phyloP scores from a whole-genome alignment of 1,140 invertebrate genomes.

The Panagrolaimus sp. region DNA sequence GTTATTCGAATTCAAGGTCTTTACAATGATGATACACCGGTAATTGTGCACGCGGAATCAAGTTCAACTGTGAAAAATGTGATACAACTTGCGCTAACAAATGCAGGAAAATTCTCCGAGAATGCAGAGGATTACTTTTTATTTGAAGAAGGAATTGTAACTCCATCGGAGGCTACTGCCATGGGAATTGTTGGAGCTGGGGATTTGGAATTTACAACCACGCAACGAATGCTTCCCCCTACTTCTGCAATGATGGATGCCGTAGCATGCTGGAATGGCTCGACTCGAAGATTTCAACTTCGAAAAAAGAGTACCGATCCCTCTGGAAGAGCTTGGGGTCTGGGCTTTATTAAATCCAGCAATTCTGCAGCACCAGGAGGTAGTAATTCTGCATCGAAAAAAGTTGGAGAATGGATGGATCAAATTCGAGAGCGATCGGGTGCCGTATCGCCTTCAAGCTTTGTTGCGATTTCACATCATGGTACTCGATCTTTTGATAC shows the following conservation, averaged over 20 bases:
- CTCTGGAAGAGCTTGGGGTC: constrained; percentile 80
- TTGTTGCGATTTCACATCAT: constrained; percentile 5
- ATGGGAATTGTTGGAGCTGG: neutral
- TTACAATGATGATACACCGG: constrained; percentile 76
- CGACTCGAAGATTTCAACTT: constrained; percentile 74
- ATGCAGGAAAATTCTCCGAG: constrained; percentile 53
- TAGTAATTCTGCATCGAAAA: neutral
- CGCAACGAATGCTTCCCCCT: constrained; percentile 71
- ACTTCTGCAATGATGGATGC: constrained; percentile 72
- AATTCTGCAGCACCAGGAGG: neutral
- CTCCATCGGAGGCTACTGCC: neutral
- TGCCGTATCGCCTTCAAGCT: constrained; percentile 3
- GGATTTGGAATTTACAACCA: neutral
- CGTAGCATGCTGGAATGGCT: constrained; percentile 75
- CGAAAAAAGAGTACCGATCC: constrained; percentile 83
- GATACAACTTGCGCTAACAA: constrained; percentile 63
- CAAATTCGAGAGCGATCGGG: constrained; percentile 6
- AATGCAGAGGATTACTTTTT: constrained; percentile 76
- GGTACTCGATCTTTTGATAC: constrained; percentile 7
- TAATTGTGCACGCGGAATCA: constrained; percentile 83
- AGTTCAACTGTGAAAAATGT: constrained; percentile 79
- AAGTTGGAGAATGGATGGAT: constrained; percentile 33
- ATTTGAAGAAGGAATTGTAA: constrained; percentile 68
- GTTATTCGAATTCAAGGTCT: constrained; percentile 84
- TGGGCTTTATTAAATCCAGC: constrained; percentile 65